A percentile compares a stretch with the other conserved stretches of the same genome.
These are phyloP conservation scores for Pomacea maculata DNA, from an alignment of 1,140 invertebrate species.

Conservation along the genomic window DNA sequence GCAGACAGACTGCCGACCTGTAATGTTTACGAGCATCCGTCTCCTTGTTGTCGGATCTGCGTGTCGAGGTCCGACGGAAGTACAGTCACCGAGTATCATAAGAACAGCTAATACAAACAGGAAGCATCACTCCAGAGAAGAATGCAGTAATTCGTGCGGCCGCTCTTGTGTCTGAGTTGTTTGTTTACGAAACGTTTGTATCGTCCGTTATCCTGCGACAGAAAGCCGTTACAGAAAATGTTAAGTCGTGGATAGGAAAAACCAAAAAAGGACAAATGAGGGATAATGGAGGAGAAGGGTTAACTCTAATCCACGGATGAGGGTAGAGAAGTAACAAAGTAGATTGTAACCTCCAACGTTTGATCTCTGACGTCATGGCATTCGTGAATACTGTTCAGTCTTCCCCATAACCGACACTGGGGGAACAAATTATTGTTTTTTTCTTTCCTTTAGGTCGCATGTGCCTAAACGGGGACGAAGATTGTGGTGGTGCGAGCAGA, in stretches of 20 bases:
- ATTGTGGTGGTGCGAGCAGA: background rate
- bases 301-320: background rate
- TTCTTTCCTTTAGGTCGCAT: background rate
- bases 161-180: background rate
- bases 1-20: too few relatives aligned
- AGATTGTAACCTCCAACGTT: background rate
- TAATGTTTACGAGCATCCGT: too few relatives aligned
- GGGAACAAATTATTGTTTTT: background rate
- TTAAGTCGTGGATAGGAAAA: too few relatives aligned
- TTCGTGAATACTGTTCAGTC: background rate
- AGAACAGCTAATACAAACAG: background rate
- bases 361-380: background rate
- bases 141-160: background rate
- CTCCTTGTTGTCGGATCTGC: background rate
- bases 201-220: background rate
- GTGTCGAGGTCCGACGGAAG: background rate
- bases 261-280: background rate
- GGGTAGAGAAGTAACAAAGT: background rate
- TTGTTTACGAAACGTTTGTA: background rate
- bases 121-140: background rate
- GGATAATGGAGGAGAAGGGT: background rate
- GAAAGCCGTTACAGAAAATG: background rate
- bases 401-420: conserved; percentile 5
- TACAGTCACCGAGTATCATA: background rate
- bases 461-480: too few relatives aligned